Conservation (phyloP, 1,140 invertebrate genomes). For the Drosophila navojoa region DNA sequence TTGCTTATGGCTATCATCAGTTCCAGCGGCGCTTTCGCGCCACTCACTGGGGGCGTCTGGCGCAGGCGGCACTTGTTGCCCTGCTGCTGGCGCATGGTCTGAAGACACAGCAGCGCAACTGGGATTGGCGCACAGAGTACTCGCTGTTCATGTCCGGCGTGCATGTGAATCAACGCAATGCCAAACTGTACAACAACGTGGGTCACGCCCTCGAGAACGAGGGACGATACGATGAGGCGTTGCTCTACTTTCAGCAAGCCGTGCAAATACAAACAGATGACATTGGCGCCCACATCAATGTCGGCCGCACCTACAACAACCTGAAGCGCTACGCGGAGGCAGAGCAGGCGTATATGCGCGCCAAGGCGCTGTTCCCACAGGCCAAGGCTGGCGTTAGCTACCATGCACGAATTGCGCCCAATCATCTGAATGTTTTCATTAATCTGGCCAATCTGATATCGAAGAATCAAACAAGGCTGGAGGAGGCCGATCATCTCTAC, state of each 20-base stretch:
- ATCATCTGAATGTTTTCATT: constrained; percentile 97
- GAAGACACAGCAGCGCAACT: constrained; percentile 94
- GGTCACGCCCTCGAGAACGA: constrained; percentile 96
- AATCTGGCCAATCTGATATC: constrained; percentile 98
- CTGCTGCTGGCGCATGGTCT: constrained; percentile 90
- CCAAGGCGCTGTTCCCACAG: constrained; percentile 94
- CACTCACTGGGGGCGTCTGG: constrained; percentile 50
- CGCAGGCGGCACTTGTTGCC: constrained; percentile 86
- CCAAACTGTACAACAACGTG: constrained; percentile 98
- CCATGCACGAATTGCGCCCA: constrained; percentile 97
- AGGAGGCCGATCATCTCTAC: constrained; percentile 97
- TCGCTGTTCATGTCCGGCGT: constrained; percentile 96
- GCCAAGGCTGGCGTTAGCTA: constrained; percentile 96
- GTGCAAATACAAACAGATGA: constrained; percentile 97
- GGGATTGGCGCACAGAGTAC: constrained; percentile 97
- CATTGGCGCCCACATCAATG: constrained; percentile 98
- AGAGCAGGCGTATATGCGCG: constrained; percentile 95
- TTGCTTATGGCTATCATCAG: constrained; percentile 90
- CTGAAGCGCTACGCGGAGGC: constrained; percentile 95
- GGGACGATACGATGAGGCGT: constrained; percentile 92
- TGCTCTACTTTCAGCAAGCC: constrained; percentile 96
- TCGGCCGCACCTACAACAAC: constrained; percentile 96
- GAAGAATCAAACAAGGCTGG: constrained; percentile 94
- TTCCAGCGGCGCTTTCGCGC: constrained; percentile 51
- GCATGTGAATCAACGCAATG: constrained; percentile 95